phyloP scores from a whole-genome alignment of 2,113 vertebrate genomes.

The Dascyllus trimaculatus region DNA sequence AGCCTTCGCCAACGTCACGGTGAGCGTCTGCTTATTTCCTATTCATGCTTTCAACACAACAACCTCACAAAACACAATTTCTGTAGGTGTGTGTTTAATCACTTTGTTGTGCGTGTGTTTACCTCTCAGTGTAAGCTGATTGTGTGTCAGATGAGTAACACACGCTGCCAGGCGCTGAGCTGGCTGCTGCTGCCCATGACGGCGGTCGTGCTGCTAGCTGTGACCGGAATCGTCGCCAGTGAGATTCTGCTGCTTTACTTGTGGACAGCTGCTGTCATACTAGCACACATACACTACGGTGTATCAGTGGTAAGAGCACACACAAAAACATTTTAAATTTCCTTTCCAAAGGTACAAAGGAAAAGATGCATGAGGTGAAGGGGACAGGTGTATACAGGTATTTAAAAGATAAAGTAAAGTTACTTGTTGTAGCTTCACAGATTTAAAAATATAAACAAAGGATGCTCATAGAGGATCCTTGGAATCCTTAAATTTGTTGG shows the following conservation, averaged over 20 bases:
- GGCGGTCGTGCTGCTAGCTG: slow-evolving; percentile 81
- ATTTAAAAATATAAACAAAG: too few relatives aligned
- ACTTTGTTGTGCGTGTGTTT: not conserved
- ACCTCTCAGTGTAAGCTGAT: slow-evolving; percentile 93
- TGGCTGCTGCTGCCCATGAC: slow-evolving; percentile 93
- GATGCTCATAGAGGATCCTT: too few relatives aligned
- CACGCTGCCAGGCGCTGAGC: slow-evolving; percentile 91
- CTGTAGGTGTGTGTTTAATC: not conserved
- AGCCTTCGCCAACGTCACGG: slow-evolving; percentile 95
- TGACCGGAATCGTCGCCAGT: slow-evolving; percentile 68
- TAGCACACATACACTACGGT: slow-evolving; percentile 95
- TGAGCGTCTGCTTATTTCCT: slow-evolving; percentile 77
- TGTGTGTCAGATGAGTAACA: slow-evolving; percentile 98
- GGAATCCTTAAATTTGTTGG: too few relatives aligned
- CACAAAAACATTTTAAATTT: not conserved
- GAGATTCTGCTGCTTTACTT: slow-evolving; percentile 87
- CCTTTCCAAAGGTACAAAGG: too few relatives aligned
- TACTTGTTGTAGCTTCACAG: too few relatives aligned
- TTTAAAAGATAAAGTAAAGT: too few relatives aligned
- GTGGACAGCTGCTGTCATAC: slow-evolving; percentile 86
- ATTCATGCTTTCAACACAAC: too few relatives aligned
- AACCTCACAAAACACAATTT: not conserved
- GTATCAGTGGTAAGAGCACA: slow-evolving; percentile 91
- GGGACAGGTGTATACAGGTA: too few relatives aligned
- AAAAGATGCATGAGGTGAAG: too few relatives aligned